Evolutionary conservation across 2,113 vertebrate genomes (phyloP), one percentile per base, ranked within the genome.

Genomic region (Falcunculus frontatus): DNA sequence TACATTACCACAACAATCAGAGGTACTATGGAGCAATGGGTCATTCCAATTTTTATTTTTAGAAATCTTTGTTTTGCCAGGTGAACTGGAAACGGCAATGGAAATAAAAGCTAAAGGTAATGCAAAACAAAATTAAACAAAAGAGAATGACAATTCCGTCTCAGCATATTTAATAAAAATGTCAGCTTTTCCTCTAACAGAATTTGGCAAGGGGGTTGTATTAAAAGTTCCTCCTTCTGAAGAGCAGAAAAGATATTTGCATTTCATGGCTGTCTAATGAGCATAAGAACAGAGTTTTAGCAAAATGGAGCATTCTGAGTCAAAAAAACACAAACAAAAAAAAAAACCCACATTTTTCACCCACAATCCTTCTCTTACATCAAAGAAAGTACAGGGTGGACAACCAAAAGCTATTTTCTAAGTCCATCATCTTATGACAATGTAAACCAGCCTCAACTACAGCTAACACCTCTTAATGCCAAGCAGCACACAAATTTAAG

Each of bases 181-280:
- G 16, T 6, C 37, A 33, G 20, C 18, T 90, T 70, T 53, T 21
- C 17, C 19, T 18, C 22, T 4, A 55, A 42, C 4, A 63, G 30
- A 64, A 83, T 35, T 22, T 49, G 4, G 4, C 0, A 0, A 63
- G 26, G 4, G 5, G 3, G 0, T 11, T 78, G 3, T 19, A 73
- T n/a, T 49, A 13, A 13, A 74, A 90, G 47, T 60, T n/a, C 6
- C 15, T 23, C 21, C 8, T 70, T 57, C 20, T 59, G 29, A 75
- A n/a, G 44, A 65, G 5, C 26, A 81, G 46, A 70, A 70, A 55
- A 59, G 4, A 11, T 65, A 53, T 26, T 52, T 62, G n/a, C 10
- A 82, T 67, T 84, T 56, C 1, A 8, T 16, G 8, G 33, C 29
- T 70, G n/a, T 6, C 22, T 87, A 59, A 82, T 50, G 30, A 59